Evolutionary conservation across 2,113 vertebrate genomes (phyloP).

Genomic region (Rhizomys pruinosus): DNA sequence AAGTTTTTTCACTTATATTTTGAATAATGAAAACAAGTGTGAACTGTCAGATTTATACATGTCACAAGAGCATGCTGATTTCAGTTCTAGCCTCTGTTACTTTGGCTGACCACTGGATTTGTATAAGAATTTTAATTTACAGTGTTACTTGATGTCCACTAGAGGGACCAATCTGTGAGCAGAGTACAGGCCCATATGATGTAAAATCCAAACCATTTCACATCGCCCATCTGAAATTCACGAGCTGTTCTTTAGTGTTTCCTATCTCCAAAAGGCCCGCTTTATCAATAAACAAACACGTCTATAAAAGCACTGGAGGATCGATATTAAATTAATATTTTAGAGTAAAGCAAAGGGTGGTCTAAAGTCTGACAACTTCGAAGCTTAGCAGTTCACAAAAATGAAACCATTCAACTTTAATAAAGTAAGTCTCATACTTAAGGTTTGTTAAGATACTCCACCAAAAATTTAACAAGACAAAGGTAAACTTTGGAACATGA

Average conservation of each 20-base stretch:
- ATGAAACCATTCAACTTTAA: conserved; percentile 41
- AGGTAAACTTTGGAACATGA: conserved; percentile 11
- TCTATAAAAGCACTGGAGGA: not conserved
- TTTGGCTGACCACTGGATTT: conserved; percentile 39
- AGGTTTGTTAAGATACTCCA: not conserved
- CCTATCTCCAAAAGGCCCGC: not conserved
- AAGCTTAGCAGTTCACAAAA: not conserved
- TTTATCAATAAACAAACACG: not conserved
- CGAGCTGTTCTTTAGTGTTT: not conserved
- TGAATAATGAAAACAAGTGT: not conserved
- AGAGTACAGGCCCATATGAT: not conserved
- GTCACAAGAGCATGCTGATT: not conserved
- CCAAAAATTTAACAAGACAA: not conserved
- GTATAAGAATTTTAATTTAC: conserved; percentile 51
- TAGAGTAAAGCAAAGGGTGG: not conserved
- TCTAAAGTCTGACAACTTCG: not conserved
- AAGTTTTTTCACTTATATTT: not conserved
- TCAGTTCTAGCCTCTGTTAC: not conserved
- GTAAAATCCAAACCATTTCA: not conserved
- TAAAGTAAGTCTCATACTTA: not conserved
- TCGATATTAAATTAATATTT: not conserved
- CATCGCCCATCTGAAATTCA: not conserved
- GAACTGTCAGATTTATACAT: not conserved
- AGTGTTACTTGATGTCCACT: conserved; percentile 72
- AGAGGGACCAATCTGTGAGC: conserved; percentile 71